Conservation (phyloP, 1,140 invertebrate genomes). For the Oscheius sp. region DNA sequence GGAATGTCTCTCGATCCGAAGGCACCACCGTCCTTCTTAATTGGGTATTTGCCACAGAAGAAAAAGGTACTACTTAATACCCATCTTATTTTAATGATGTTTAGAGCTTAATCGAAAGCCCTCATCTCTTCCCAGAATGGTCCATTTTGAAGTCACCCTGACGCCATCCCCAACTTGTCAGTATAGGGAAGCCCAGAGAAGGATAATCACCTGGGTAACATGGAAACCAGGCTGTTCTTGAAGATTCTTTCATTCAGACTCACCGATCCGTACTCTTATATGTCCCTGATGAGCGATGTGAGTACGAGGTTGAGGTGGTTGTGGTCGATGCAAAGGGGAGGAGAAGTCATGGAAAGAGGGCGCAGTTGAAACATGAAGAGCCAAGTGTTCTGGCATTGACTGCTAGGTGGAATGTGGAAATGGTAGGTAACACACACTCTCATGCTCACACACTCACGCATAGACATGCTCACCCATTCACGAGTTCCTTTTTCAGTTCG, state of each 20-base stretch:
- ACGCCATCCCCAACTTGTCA: neutral
- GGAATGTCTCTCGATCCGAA: neutral
- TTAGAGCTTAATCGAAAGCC: neutral
- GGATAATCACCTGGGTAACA: neutral
- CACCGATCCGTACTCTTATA: neutral
- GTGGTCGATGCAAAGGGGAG: slow-evolving; percentile 1
- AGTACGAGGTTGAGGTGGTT: neutral
- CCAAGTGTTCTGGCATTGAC: neutral
- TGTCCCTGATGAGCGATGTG: neutral
- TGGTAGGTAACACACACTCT: neutral
- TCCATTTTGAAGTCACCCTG: slow-evolving; percentile 4
- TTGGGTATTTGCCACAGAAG: too few relatives aligned
- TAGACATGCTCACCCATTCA: too few relatives aligned
- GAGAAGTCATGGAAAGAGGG: neutral
- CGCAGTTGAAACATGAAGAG: neutral
- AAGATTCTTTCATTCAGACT: too few relatives aligned
- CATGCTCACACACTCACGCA: neutral
- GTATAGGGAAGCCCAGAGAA: neutral
- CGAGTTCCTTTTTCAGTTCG: neutral
- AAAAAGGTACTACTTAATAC: too few relatives aligned
- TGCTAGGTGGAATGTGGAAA: neutral
- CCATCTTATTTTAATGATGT: too few relatives aligned
- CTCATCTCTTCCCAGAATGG: neutral
- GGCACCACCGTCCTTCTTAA: neutral
- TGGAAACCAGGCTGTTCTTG: neutral